Evolutionary conservation across 2,113 vertebrate genomes (phyloP).

Genomic region (Rhabdomys dilectus): DNA sequence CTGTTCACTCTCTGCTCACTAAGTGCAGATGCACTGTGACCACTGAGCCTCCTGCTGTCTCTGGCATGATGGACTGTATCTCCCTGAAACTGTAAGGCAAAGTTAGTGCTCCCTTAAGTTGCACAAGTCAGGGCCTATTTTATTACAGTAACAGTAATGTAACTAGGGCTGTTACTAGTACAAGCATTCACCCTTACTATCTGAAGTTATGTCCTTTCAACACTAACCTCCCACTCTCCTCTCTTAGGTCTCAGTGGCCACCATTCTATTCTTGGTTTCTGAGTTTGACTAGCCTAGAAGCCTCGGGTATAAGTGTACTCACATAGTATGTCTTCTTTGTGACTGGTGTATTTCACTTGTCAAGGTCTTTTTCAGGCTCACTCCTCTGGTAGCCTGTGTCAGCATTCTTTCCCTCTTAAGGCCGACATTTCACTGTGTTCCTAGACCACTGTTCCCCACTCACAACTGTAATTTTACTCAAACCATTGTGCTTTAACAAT

Average conservation of each 20-base stretch:
- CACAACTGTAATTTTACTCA: not conserved
- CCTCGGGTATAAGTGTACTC: not conserved
- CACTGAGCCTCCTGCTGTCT: not conserved
- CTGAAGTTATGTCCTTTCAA: not conserved
- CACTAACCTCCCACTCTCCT: too few relatives aligned
- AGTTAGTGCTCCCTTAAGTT: not conserved
- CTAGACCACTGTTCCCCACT: not conserved
- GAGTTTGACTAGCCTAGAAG: not conserved
- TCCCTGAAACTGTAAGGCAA: not conserved
- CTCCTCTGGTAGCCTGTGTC: too few relatives aligned
- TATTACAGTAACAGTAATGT: not conserved
- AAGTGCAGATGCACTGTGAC: not conserved
- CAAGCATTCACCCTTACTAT: not conserved
- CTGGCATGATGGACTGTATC: not conserved
- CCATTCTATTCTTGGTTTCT: not conserved
- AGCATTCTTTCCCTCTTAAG: not conserved
- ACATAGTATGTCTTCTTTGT: not conserved
- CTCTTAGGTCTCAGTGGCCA: not conserved
- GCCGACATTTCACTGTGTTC: not conserved
- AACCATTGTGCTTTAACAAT: not conserved
- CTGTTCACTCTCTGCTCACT: not conserved
- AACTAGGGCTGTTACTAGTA: too few relatives aligned
- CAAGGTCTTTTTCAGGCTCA: not conserved
- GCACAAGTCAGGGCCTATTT: not conserved
- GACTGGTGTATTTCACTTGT: not conserved